Base-by-base conservation (phyloP, 2,888 invertebrate species). In the Argyra leucocephala region DNA sequence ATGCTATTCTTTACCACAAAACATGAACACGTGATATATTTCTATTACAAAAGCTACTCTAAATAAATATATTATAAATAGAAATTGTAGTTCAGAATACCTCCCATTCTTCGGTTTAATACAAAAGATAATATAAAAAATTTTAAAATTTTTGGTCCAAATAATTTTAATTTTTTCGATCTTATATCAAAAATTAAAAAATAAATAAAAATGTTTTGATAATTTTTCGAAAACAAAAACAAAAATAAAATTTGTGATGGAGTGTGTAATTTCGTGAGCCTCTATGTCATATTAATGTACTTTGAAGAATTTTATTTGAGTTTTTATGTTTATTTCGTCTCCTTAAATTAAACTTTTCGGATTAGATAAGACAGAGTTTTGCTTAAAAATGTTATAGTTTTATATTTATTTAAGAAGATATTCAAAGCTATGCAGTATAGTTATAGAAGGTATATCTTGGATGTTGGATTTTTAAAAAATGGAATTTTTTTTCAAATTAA, bases 131-230 rank as follows among this genome's bases (percentile, higher is more conserved):
- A n/a, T n/a, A n/a, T n/a, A n/a, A n/a, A n/a, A n/a, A n/a, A n/a
- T n/a, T n/a, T n/a, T n/a, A n/a, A n/a, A n/a, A n/a, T n/a, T n/a
- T n/a, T 10, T 48, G 48, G 15, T 18, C 12, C 48, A 7, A 31
- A 48, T 48, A 48, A 48, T 48, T 48, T 48, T 48, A 48, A 48
- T 18, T 48, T 48, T 48, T 48, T 48, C 48, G 48, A 48, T 48
- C 48, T 48, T 48, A 48, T 48, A 48, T 48, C 48, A 48, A 48
- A 48, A 48, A 48, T 48, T 48, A 48, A 48, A 48, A 48, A 48
- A n/a, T 48, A 48, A 48, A 48, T 48, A 48, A 48, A 48, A 48
- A 48, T 48, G 48, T 48, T 48, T 48, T 18, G 48, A 48, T 48
- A 48, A 48, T 48, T 48, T 48, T 9, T 31, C 6, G 10, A 10